Percentiles rank a stretch among this genome's conserved stretches.
These are phyloP conservation scores for Cariama cristata DNA, from an alignment of 2,113 vertebrate species.

Conservation along the genomic window DNA sequence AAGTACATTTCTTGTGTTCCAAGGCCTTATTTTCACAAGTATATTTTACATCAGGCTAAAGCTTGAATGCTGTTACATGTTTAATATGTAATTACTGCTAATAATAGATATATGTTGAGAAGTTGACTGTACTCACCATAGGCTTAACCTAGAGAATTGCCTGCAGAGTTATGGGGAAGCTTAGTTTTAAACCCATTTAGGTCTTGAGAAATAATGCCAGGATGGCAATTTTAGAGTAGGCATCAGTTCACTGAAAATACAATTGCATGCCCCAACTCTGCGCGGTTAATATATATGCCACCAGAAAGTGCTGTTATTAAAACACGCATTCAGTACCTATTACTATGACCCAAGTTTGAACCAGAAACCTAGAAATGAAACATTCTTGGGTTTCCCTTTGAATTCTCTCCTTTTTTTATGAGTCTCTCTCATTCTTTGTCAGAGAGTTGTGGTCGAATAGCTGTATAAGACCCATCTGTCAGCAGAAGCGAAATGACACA, in stretches of 20 bases:
- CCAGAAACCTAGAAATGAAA: slow-evolving; percentile 65
- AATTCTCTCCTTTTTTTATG: background rate
- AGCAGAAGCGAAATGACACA: slow-evolving; percentile 58
- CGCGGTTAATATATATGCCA: background rate
- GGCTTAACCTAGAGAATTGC: background rate
- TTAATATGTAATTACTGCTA: background rate
- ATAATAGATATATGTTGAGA: background rate
- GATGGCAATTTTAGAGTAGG: background rate
- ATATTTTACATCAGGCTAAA: background rate
- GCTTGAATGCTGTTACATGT: background rate
- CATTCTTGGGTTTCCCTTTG: slow-evolving; percentile 57
- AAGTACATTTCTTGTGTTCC: background rate
- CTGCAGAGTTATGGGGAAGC: background rate
- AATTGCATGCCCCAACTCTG: background rate
- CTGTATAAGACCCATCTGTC: slow-evolving; percentile 42
- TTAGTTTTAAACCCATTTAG: background rate
- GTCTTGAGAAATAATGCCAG: background rate
- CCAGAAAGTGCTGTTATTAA: slow-evolving; percentile 31
- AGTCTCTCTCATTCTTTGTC: slow-evolving; percentile 59
- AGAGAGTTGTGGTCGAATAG: background rate
- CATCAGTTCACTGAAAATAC: background rate
- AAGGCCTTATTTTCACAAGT: background rate
- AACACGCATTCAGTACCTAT: slow-evolving; percentile 14
- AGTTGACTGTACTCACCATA: background rate
- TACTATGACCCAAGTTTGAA: slow-evolving; percentile 49